phyloP scores from a whole-genome alignment of 2,797 vertebrate genomes.

The Acrocephalus scirpaceus region DNA sequence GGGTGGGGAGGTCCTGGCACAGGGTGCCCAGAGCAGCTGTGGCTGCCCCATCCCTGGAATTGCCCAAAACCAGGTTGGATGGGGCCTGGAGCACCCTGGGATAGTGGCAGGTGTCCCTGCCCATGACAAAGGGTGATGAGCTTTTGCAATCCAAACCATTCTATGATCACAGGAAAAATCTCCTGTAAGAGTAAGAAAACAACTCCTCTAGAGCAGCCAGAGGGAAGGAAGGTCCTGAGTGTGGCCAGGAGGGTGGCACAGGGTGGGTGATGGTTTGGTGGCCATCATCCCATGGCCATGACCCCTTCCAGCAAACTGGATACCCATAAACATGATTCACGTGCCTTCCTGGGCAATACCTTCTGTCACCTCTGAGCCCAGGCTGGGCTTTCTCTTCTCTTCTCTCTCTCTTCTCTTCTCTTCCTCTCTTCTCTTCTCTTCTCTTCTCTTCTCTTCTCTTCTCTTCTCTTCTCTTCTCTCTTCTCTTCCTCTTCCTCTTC shows the following conservation, averaged over 20 bases:
- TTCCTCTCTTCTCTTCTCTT: no score
- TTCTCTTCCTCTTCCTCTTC: no score
- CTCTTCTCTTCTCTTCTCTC: no score
- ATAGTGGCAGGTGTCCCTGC: not conserved
- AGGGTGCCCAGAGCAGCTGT: not conserved
- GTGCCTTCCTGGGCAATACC: not conserved
- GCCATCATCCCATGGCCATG: not conserved
- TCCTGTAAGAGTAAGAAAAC: not conserved
- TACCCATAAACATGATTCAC: not conserved
- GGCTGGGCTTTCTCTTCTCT: not conserved
- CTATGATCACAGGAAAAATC: not conserved
- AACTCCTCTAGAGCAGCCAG: accelerated
- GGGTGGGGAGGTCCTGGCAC: not conserved
- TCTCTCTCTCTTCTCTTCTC: not conserved
- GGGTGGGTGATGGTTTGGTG: not conserved
- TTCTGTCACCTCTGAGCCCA: not conserved
- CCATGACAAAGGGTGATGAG: not conserved
- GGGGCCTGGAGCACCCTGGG: not conserved
- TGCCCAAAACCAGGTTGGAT: not conserved
- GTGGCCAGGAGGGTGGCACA: not conserved
- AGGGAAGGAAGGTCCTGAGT: not conserved
- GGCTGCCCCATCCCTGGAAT: not conserved
- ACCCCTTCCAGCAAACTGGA: not conserved
- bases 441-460: no score
- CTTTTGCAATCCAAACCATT: not conserved